phyloP scores from a whole-genome alignment of 2,113 vertebrate genomes.

The Struthidea cinerea region DNA sequence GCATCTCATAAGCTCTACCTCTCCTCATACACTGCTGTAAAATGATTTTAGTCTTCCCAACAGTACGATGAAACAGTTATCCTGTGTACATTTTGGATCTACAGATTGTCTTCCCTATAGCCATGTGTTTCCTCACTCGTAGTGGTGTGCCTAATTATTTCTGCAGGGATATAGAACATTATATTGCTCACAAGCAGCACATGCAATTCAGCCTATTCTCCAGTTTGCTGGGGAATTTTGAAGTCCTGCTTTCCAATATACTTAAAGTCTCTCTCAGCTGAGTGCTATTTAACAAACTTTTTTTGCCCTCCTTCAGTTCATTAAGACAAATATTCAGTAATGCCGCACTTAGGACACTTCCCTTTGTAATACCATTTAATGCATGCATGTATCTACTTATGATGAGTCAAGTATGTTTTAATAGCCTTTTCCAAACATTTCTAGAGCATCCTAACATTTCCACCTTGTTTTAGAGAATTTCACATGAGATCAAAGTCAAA shows the following conservation, averaged over 20 bases:
- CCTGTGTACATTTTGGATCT: not conserved
- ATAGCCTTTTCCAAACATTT: not conserved
- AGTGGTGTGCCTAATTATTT: not conserved
- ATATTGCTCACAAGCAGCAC: not conserved
- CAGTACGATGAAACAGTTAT: not conserved
- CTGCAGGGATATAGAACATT: not conserved
- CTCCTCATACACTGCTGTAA: not conserved
- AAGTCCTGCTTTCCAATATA: not conserved
- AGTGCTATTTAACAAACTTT: not conserved
- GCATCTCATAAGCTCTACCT: not conserved
- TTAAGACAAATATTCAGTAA: not conserved
- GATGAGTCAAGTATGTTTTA: not conserved
- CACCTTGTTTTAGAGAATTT: not conserved
- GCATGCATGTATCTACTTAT: not conserved
- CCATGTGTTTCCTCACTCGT: not conserved
- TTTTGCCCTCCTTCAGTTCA: not conserved
- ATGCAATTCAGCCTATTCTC: not conserved
- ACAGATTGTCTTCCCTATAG: not conserved
- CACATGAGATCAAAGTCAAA: not conserved
- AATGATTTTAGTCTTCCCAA: not conserved
- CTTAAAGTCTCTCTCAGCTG: not conserved
- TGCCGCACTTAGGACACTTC: not conserved
- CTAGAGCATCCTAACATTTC: not conserved
- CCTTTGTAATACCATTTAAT: not conserved
- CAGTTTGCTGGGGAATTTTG: not conserved